phyloP scores from a whole-genome alignment of 2,797 vertebrate genomes.

The Phyllotis vaccarum region DNA sequence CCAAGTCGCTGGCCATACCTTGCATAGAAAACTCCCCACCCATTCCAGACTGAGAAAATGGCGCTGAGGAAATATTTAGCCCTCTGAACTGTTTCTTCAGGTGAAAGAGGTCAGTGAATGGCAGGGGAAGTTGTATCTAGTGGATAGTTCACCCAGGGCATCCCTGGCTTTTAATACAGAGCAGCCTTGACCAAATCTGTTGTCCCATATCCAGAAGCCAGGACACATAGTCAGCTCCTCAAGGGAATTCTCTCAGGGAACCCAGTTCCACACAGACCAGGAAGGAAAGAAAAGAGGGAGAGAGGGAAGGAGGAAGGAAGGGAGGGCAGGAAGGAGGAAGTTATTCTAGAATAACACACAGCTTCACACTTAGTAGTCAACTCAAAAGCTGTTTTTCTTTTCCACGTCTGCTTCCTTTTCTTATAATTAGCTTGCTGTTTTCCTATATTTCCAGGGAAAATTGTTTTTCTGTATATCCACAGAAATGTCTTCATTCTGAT shows the following conservation, averaged over 20 bases:
- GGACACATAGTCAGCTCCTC: background rate
- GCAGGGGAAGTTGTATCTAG: background rate
- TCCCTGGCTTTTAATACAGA: background rate
- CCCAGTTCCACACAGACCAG: background rate
- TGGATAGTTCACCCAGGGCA: background rate
- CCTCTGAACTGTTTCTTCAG: background rate
- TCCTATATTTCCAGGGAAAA: conserved; percentile 14
- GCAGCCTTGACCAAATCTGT: background rate
- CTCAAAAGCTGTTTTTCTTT: background rate
- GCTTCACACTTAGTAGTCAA: background rate
- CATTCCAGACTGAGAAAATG: rapidly evolving
- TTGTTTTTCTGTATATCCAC: background rate
- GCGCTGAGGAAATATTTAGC: background rate
- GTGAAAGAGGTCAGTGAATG: background rate
- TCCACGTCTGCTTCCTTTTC: background rate
- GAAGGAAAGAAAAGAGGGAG: background rate
- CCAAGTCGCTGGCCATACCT: background rate
- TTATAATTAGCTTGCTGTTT: background rate
- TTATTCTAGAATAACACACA: background rate
- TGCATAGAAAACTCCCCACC: background rate
- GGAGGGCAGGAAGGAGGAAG: background rate
- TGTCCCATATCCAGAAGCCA: background rate
- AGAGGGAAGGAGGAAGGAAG: too few species aligned
- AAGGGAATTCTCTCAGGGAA: background rate
- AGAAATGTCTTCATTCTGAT: background rate